Evolutionary conservation across 2,113 vertebrate genomes (phyloP).

Genomic region (Odocoileus virginianus): DNA sequence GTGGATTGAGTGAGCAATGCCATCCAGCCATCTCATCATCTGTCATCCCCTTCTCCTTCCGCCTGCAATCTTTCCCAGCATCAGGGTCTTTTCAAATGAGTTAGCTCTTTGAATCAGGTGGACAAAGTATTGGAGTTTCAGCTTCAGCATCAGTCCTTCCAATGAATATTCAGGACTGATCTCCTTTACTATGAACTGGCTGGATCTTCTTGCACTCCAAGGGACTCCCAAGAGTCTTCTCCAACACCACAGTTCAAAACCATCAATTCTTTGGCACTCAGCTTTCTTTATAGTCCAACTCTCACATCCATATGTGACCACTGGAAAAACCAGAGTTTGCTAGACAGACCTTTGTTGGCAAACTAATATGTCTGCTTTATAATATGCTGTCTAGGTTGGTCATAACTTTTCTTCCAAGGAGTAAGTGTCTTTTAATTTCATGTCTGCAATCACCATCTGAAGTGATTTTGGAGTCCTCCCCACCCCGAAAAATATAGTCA

Average conservation of each 20-base stretch:
- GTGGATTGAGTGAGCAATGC: background rate
- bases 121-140: background rate
- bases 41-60: background rate
- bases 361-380: background rate
- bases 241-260: background rate
- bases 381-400: background rate
- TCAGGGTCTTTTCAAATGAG: background rate
- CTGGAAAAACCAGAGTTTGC: background rate
- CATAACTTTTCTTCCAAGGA: background rate
- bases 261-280: accelerated
- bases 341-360: background rate
- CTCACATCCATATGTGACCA: background rate
- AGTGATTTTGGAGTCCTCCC: background rate
- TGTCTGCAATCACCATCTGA: background rate
- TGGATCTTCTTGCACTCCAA: background rate
- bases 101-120: background rate
- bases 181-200: background rate
- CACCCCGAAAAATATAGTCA: background rate
- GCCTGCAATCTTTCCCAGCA: background rate
- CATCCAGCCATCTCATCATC: background rate
- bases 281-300: background rate
- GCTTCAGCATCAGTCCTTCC: background rate
- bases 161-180: background rate
- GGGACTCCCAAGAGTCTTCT: background rate
- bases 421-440: background rate